These are phyloP conservation scores for Orchesella cincta DNA, from an alignment of 1,140 invertebrate species.

Conservation along the genomic window DNA sequence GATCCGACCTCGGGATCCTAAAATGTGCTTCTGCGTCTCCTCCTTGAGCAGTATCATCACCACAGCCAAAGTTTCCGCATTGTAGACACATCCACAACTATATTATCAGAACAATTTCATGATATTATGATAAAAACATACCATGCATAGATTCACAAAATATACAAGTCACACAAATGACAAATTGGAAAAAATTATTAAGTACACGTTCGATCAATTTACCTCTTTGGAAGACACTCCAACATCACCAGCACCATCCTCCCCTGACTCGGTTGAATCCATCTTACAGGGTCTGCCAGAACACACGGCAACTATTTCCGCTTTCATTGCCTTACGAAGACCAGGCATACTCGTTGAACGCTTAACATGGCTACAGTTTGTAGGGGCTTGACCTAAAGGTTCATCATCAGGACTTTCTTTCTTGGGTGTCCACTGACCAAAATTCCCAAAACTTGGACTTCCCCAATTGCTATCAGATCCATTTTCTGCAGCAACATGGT, in stretches of 20 bases:
- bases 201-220: neutral
- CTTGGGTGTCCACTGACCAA: neutral
- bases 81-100: slow-evolving; percentile 65
- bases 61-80: slow-evolving; percentile 76
- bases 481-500: neutral
- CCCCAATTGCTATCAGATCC: neutral
- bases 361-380: slow-evolving; percentile 11
- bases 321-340: slow-evolving; percentile 33
- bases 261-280: neutral
- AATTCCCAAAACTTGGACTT: neutral
- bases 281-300: slow-evolving; percentile 7
- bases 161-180: neutral
- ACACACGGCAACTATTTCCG: slow-evolving; percentile 16
- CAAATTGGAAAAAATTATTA: neutral
- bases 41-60: slow-evolving; percentile 63
- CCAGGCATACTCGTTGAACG: slow-evolving; percentile 26
- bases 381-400: no score
- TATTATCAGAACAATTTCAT: no score
- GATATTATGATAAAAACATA: no score
- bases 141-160: no score
- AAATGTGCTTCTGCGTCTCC: slow-evolving; percentile 75
- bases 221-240: slow-evolving; percentile 7
- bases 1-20: slow-evolving; percentile 72
- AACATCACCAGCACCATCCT: neutral
- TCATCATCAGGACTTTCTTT: neutral